Evolutionary conservation across 2,888 invertebrate species (phyloP), one percentile per base, ranked within the genome.

Genomic region (Leucozona laternaria): DNA sequence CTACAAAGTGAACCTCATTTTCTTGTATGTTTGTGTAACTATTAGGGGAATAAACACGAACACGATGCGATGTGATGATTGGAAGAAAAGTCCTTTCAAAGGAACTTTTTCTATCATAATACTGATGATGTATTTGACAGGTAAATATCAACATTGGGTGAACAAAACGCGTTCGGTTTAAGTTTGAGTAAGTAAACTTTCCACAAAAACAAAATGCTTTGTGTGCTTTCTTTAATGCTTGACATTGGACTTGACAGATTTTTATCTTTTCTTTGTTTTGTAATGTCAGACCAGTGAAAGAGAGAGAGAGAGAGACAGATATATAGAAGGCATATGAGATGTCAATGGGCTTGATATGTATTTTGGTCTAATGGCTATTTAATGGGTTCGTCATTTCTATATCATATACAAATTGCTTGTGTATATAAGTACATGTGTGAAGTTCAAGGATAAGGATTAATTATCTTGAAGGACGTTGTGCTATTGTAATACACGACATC

Each of bases 51-150:
- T 43, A 64, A 64, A 45, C 62, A 45, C 43, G 10, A 64, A 45
- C 62, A 45, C 43, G 10, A 28, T 15, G 13, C 17, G 10, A 64
- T 64, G 62, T 25, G n/a, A 45, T 57, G 48, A 66, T 37, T 60
- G 60, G 48, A 66, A 53, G 68, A 68, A 68, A 37, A 53, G 22
- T 68, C 37, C n/a, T 37, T 53, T 68, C 22, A 37, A 53, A 53
- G n/a, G 53, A 76, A 40, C 50, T 40, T 20, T 62, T 62, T 40
- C 25, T 34, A 76, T 75, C 53, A n/a, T n/a, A n/a, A n/a, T n/a
- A 64, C 64, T 76, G 43, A 64, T 72, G 57, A 62, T 76, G 75
- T 80, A 53, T 70, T 80, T 80, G 70, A 62, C 70, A 76, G 62
- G 80, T 58, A 76, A 81, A 81, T 70, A 76, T 62, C 60, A 57